Base-by-base conservation (phyloP, 2,888 invertebrate genomes). In the Drosophila pseudotalamancana region DNA sequence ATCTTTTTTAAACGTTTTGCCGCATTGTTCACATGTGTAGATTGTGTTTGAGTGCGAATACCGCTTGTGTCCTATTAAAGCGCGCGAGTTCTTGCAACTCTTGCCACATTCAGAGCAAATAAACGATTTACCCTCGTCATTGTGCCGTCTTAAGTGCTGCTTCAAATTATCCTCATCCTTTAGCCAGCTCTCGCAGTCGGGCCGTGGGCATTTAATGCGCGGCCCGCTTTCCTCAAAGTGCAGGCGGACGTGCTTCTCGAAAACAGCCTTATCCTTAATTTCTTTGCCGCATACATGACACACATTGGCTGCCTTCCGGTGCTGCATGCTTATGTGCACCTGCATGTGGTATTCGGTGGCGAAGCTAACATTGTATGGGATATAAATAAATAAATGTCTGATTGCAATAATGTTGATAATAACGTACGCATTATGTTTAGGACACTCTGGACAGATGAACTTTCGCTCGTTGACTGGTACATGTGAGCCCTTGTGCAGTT, bases 271-370 rank as follows among this genome's bases (percentile, higher is more conserved):
- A 19, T 90, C 91, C 11, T 90, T 89, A 59, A 91, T 91, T 43
- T 89, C 89, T 64, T 91, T 91, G 18, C 91, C 91, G 50, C 91
- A 91, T 8, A 91, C 90, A 73, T 91, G 90, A 53, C 91, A 91
- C 18, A 91, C 88, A 72, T 91, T 89, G 3, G 89, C 87, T 5
- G 90, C 90, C 45, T 89, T 88, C 12, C 84, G 87, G 46, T 91
- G 91, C 25, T 88, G 86, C 69, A 86, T 89, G 59, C 88, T 88
- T 2, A 88, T 81, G 60, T 91, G 91, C 23, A 90, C 88, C 51
- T 88, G 89, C 40, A 90, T 71, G 1, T 90, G 84, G 57, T 89
- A 89, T 51, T 90, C 89, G 25, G 89, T 90, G 11, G 90, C 90
- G 72, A 91, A 91, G 16, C 91, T 91, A 43, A 5, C 6, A 37